Percentiles rank a stretch among this genome's conserved stretches.
These are phyloP conservation scores for Moxostoma hubbsi DNA, from an alignment of 2,797 vertebrate species.

Conservation along the genomic window DNA sequence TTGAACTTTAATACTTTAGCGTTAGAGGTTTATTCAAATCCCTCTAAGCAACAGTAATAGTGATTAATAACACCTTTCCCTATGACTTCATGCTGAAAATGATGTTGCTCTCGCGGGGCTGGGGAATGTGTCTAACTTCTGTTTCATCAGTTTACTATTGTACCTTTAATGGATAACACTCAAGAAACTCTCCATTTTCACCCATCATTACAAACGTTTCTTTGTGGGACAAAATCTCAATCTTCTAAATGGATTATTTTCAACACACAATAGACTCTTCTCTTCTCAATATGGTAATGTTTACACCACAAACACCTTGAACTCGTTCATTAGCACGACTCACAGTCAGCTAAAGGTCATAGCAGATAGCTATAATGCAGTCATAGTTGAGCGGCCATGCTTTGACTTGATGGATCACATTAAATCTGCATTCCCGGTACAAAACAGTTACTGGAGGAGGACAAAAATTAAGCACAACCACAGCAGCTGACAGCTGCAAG, in stretches of 20 bases:
- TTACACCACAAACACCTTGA: slow-evolving; percentile 1
- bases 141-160: background rate
- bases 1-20: background rate
- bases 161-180: background rate
- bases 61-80: background rate
- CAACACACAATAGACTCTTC: background rate
- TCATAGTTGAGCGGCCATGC: background rate
- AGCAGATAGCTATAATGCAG: slow-evolving; percentile 5
- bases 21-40: background rate
- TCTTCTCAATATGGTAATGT: background rate
- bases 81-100: slow-evolving; percentile 11
- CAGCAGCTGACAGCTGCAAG: slow-evolving; percentile 55
- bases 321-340: background rate
- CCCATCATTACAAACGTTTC: background rate
- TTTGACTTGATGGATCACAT: slow-evolving; percentile 13
- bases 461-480: slow-evolving; percentile 39
- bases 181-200: background rate
- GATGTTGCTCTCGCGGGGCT: background rate
- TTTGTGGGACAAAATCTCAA: background rate
- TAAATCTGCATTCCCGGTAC: background rate
- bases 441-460: slow-evolving; percentile 16
- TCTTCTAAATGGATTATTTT: background rate
- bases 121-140: background rate
- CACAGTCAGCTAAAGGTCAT: slow-evolving; percentile 6
- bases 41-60: background rate